Evolutionary conservation across 2,888 invertebrate species (phyloP), one percentile per base, ranked within the genome.

Genomic region (Zaprionus lineosus): DNA sequence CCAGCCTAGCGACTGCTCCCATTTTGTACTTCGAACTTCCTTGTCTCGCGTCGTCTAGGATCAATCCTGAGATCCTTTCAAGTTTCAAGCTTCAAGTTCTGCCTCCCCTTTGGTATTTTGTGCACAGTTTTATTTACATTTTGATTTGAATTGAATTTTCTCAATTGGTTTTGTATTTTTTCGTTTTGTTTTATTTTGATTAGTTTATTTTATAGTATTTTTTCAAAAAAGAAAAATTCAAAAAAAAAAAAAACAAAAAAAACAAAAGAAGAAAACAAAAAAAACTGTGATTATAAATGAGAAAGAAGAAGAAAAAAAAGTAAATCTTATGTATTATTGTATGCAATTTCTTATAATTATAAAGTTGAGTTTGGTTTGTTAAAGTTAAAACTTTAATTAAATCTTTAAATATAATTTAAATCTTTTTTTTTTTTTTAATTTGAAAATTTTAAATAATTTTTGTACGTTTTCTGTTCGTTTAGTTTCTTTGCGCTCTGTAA

Each of bases 61-160:
- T n/a, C n/a, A n/a, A n/a, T n/a, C n/a, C n/a, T n/a, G n/a, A n/a
- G n/a, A 31, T 34, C 36, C 21, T 29, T 14, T 68, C 39, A n/a
- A n/a, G n/a, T n/a, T n/a, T n/a, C n/a, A n/a, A n/a, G n/a, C n/a
- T n/a, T n/a, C n/a, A n/a, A n/a, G n/a, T n/a, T n/a, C n/a, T n/a
- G n/a, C n/a, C n/a, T n/a, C n/a, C n/a, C 44, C 39, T 60, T 53
- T 51, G 57, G 75, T 63, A 71, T 78, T 76, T 71, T 68, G 83
- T 79, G 61, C 72, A 59, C 74, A 76, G 76, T 76, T 79, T 79
- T 71, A 79, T 83, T 79, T 62, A 57, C 52, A 48, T 40, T 40
- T 6, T 12, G 16, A 21, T 11, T 36, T 40, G 11, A 31, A 31
- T 61, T 50, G 14, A 40, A 44, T 12, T 48, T n/a, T n/a, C n/a